Evolutionary conservation across 2,113 vertebrate genomes (phyloP).

Genomic region (Vulpes lagopus): DNA sequence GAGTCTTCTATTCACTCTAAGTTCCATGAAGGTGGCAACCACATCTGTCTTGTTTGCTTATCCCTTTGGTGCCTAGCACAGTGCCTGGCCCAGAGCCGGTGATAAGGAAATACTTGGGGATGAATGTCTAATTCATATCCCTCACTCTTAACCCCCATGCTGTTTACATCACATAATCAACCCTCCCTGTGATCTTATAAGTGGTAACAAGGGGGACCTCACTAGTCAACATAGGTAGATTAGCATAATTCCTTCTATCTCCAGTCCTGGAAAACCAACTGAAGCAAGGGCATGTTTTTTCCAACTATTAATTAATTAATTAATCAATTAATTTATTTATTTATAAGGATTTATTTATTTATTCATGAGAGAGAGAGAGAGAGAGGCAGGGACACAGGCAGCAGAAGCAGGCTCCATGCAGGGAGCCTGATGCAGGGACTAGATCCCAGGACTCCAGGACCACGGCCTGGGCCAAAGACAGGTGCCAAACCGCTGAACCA

Average conservation of each 20-base stretch:
- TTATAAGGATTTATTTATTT: no score
- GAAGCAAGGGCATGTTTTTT: neutral
- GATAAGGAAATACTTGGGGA: neutral
- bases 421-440: no score
- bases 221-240: neutral
- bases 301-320: neutral
- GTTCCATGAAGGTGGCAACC: neutral
- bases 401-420: no score
- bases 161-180: neutral
- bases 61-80: neutral
- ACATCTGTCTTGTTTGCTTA: neutral
- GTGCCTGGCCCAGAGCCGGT: neutral
- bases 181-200: neutral
- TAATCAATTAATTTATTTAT: no score
- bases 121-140: neutral
- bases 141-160: neutral
- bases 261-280: neutral
- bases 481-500: no score
- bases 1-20: neutral
- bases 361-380: no score
- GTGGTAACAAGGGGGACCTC: neutral
- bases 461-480: no score
- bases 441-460: no score
- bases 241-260: neutral
- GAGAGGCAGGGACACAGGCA: no score